These are phyloP conservation scores for Macropodus opercularis DNA, from an alignment of 2,797 vertebrate species.

Conservation along the genomic window DNA sequence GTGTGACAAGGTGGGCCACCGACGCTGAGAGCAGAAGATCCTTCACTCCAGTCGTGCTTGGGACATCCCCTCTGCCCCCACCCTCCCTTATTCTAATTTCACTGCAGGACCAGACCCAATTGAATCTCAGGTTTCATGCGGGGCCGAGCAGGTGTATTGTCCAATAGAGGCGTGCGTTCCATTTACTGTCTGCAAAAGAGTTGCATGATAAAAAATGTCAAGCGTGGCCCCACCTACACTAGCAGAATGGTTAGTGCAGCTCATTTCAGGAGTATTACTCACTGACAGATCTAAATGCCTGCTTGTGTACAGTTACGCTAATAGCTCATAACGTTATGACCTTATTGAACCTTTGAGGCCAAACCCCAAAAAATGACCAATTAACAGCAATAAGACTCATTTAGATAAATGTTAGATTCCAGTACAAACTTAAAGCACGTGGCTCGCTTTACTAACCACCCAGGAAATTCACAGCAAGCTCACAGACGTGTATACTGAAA, in stretches of 20 bases:
- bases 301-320: too few relatives aligned
- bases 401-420: too few relatives aligned
- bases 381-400: too few relatives aligned
- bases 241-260: neutral
- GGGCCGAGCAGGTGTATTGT: constrained; percentile 50
- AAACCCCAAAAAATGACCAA: too few relatives aligned
- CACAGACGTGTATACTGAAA: constrained; percentile 1
- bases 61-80: constrained; percentile 66
- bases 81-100: constrained; percentile 49
- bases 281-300: too few relatives aligned
- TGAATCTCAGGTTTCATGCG: constrained; percentile 63
- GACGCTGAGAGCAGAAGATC: constrained; percentile 36
- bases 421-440: too few relatives aligned
- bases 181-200: constrained; percentile 73
- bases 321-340: too few relatives aligned
- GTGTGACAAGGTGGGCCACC: constrained; percentile 48
- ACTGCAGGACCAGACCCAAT: constrained; percentile 59
- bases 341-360: too few relatives aligned
- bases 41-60: constrained; percentile 51
- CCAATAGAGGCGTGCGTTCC: constrained; percentile 66
- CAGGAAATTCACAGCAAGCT: constrained; percentile 14
- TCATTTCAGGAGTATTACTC: neutral
- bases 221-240: constrained; percentile 25
- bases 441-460: too few relatives aligned
- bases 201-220: constrained; percentile 43